Base-by-base conservation (phyloP, 2,888 invertebrate genomes). In the Ornithoptera priamus region DNA sequence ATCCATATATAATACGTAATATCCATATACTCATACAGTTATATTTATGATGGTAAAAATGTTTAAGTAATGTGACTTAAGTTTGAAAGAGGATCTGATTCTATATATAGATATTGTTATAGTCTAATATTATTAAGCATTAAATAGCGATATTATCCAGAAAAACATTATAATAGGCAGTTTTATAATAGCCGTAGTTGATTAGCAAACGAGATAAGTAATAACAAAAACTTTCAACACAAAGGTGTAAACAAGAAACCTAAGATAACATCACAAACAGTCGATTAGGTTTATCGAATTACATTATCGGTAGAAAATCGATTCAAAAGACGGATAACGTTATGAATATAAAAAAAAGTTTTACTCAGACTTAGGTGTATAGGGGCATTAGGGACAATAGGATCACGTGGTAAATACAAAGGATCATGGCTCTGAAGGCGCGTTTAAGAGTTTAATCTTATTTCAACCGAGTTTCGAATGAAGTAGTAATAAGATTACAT, bases 401-500 rank as follows among this genome's bases (percentile, higher is more conserved):
- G 87, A 90, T 90, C 87, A 89, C 80, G 74, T 70, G 69, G 70
- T 70, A 75, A 80, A 80, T 77, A 88, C 88, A 89, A 88, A 83
- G 76, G 85, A 84, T 84, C 79, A 82, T 77, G 79, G 79, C 77
- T 69, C 74, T 75, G 77, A 75, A 78, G 75, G 82, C 75, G 80
- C 74, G 76, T 75, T 39, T 81, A 82, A 81, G 78, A 81, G 76
- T 75, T 73, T 87, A 86, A 89, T 89, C 87, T 89, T 83, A 72
- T 87, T 87, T 88, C 84, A 85, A 83, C 81, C 76, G 70, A 82
- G 75, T 78, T 78, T 77, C 76, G 78, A 79, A 82, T 80, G 82
- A 83, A 72, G 74, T 69, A 77, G 79, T 90, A 89, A 91, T 78
- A 84, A 85, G 90, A 90, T 91, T 90, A 90, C 84, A 78, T 70